phyloP scores from a whole-genome alignment of 2,888 invertebrate species.

The Aplocera efformata region DNA sequence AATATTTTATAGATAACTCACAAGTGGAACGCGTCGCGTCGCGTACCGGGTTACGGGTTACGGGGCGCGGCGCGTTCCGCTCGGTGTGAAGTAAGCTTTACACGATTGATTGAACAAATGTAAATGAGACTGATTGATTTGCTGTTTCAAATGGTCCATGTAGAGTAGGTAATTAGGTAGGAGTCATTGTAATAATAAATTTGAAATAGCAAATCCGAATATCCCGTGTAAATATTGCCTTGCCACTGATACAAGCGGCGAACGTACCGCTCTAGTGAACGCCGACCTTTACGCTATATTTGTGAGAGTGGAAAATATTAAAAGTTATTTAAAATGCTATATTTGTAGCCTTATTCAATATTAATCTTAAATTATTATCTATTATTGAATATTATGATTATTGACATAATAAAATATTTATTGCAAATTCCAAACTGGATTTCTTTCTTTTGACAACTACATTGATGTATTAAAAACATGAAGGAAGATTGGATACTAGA shows the following conservation, averaged over 20 bases:
- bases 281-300: slow-evolving; percentile 42
- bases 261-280: slow-evolving; percentile 22
- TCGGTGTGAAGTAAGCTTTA: background rate
- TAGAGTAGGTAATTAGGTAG: slow-evolving; percentile 22
- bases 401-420: slow-evolving; percentile 73
- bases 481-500: no score
- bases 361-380: slow-evolving; percentile 55
- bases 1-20: no score
- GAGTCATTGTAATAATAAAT: slow-evolving; percentile 15
- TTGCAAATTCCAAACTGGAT: slow-evolving; percentile 44
- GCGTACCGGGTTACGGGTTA: no score
- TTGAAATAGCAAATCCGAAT: slow-evolving; percentile 23
- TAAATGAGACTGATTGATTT: slow-evolving; percentile 24
- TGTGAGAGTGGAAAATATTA: slow-evolving; percentile 52
- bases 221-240: background rate
- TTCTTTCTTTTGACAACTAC: slow-evolving; percentile 28
- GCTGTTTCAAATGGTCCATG: slow-evolving; percentile 21
- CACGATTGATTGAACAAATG: slow-evolving; percentile 10
- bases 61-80: background rate
- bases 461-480: no score
- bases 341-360: slow-evolving; percentile 72
- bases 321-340: slow-evolving; percentile 53
- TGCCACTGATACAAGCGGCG: no score
- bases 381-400: slow-evolving; percentile 59
- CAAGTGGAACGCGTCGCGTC: background rate